Conservation (phyloP, 2,113 vertebrate genomes). For the Eulemur rufifrons region DNA sequence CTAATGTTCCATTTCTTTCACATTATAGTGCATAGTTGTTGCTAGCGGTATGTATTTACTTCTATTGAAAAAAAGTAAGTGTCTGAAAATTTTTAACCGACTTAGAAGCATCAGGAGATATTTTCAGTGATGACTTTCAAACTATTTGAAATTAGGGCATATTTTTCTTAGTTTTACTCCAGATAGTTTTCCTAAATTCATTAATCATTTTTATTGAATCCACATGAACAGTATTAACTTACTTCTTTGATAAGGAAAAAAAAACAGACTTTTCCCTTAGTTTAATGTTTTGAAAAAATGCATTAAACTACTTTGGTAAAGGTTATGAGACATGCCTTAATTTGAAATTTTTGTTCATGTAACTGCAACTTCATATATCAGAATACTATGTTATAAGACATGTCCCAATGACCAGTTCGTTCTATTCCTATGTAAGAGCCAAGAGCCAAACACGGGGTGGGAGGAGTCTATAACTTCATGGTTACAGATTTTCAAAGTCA, state of each 20-base stretch:
- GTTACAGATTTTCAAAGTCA: slow-evolving; percentile 24
- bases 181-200: slow-evolving; percentile 47
- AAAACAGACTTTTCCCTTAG: not conserved
- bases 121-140: not conserved
- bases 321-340: not conserved
- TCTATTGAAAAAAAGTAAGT: not conserved
- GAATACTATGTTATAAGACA: not conserved
- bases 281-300: slow-evolving; percentile 25
- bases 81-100: not conserved
- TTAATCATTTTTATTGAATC: slow-evolving; percentile 37
- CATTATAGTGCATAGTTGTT: not conserved
- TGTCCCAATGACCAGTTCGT: not conserved
- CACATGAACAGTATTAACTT: slow-evolving; percentile 17
- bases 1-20: not conserved
- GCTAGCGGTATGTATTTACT: not conserved
- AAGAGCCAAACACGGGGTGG: not conserved
- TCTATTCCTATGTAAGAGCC: not conserved
- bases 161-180: slow-evolving; percentile 44
- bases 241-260: slow-evolving; percentile 12
- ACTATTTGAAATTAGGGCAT: slow-evolving; percentile 30
- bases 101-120: slow-evolving; percentile 21
- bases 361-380: slow-evolving; percentile 9
- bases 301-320: not conserved
- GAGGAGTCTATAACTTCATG: not conserved
- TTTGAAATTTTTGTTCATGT: slow-evolving; percentile 21